Evolutionary conservation across 92 coral and sea anemone species (phyloP).

Genomic region (Epizoanthus illoricatus): DNA sequence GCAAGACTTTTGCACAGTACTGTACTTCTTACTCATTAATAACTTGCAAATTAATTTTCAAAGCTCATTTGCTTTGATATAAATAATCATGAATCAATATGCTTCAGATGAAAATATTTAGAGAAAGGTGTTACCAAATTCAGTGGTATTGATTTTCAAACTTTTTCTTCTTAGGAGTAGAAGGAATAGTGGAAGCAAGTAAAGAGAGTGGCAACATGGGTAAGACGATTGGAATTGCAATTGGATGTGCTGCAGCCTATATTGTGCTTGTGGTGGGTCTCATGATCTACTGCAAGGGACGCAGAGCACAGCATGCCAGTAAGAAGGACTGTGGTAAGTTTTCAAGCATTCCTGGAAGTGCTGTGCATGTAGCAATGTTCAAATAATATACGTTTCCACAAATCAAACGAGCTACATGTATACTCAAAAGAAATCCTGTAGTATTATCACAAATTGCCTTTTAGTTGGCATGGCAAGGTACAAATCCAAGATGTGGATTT

Average conservation of each 20-base stretch:
- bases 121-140: background rate
- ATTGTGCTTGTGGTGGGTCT: conserved; percentile 94
- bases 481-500: too few relatives aligned
- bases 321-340: conserved; percentile 55
- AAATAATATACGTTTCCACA: too few relatives aligned
- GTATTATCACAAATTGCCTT: too few relatives aligned
- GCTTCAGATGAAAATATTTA: background rate
- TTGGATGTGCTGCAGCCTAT: conserved; percentile 99
- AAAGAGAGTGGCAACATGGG: conserved; percentile 65
- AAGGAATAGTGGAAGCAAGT: background rate
- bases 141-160: background rate
- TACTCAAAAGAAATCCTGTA: too few relatives aligned
- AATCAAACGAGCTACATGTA: too few relatives aligned
- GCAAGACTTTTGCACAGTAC: too few relatives aligned
- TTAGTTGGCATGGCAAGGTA: too few relatives aligned
- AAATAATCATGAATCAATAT: too few relatives aligned
- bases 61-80: too few relatives aligned
- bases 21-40: too few relatives aligned
- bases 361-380: too few relatives aligned
- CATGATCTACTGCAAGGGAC: conserved; percentile 95
- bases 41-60: too few relatives aligned
- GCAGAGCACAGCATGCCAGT: conserved; percentile 85
- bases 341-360: background rate
- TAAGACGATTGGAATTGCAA: conserved; percentile 92
- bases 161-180: conserved; percentile 2